Evolutionary conservation across 2,888 invertebrate species (phyloP), one percentile per base, ranked within the genome.

Genomic region (Lepidocyrtoides sp.): DNA sequence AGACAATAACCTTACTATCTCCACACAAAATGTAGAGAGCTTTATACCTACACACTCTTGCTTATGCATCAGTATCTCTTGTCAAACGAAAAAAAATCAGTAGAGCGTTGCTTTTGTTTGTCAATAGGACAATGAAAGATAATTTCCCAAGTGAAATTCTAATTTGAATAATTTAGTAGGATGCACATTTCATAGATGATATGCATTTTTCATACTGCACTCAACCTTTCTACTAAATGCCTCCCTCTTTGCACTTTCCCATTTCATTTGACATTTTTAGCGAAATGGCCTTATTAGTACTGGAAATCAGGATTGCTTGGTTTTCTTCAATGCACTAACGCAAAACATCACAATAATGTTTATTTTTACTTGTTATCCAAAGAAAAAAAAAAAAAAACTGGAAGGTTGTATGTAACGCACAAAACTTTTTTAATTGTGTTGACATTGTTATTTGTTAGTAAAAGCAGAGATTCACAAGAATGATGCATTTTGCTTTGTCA

Each of bases 141-240:
- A 48, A 84, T 72, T 72, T 79, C 79, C 87, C 60, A 66, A 63
- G 41, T 54, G 81, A 69, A 88, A 88, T 10, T 57, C 57, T 63
- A 66, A 69, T 44, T 36, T 81, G 66, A 81, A 81, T 88, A 81
- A 79, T 81, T 88, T 81, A 88, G 36, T 26, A 79, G 36, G 20
- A 72, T 54, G 26, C 2, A 36, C 23, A 20, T 3, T 51, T n/a
- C 51, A 17, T 1, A 72, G 10, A 72, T 57, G 36, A 57, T 20
- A 29, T 60, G 57, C 26, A 23, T 60, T 23, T 20, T 60, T 51
- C 7, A 60, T 60, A 10, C 1, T 23, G 51, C n/a, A 17, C 5
- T 1, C 17, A 51, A 51, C 51, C 51, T 51, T 51, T 44, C 4
- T 44, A 44, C 8, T 12, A n/a, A n/a, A n/a, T n/a, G n/a, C n/a